These are phyloP conservation scores for Cephus cinctus DNA, from an alignment of 1,140 invertebrate species.

Conservation along the genomic window DNA sequence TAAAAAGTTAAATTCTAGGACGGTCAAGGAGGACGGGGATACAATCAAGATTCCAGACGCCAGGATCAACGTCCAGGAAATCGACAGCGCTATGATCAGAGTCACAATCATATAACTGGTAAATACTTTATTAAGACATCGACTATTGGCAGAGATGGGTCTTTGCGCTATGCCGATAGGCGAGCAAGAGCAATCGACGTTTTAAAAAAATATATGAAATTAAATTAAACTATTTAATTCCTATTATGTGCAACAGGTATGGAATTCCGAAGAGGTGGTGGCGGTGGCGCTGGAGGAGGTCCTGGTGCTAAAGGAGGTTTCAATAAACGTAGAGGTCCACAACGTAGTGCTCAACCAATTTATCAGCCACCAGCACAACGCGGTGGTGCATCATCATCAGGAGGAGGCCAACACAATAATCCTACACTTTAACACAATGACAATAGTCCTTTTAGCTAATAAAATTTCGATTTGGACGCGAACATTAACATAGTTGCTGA, in stretches of 20 bases:
- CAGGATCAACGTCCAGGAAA: slow-evolving; percentile 38
- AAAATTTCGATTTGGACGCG: slow-evolving; percentile 10
- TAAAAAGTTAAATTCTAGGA: slow-evolving; percentile 21
- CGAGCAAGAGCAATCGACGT: neutral
- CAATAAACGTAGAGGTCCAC: slow-evolving; percentile 38
- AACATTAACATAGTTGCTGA: too few species aligned
- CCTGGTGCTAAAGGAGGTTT: slow-evolving; percentile 29
- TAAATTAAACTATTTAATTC: neutral
- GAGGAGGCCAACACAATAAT: slow-evolving; percentile 20
- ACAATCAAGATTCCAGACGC: slow-evolving; percentile 21
- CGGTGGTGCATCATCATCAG: too few species aligned
- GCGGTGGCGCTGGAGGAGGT: slow-evolving; percentile 23
- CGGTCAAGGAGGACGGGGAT: slow-evolving; percentile 19
- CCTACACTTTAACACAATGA: slow-evolving; percentile 23
- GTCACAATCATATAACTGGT: slow-evolving; percentile 43
- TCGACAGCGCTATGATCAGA: slow-evolving; percentile 43
- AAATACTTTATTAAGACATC: slow-evolving; percentile 11
- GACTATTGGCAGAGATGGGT: neutral
- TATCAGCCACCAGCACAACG: slow-evolving; percentile 53
- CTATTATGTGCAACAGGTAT: slow-evolving; percentile 27
- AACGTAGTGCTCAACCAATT: slow-evolving; percentile 48
- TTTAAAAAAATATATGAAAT: slow-evolving; percentile 10
- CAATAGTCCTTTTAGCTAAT: slow-evolving; percentile 21
- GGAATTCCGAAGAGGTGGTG: slow-evolving; percentile 43
- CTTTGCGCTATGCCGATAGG: neutral